These are phyloP conservation scores for Nymphalis urticae DNA, from an alignment of 2,888 invertebrate genomes.

Conservation along the genomic window DNA sequence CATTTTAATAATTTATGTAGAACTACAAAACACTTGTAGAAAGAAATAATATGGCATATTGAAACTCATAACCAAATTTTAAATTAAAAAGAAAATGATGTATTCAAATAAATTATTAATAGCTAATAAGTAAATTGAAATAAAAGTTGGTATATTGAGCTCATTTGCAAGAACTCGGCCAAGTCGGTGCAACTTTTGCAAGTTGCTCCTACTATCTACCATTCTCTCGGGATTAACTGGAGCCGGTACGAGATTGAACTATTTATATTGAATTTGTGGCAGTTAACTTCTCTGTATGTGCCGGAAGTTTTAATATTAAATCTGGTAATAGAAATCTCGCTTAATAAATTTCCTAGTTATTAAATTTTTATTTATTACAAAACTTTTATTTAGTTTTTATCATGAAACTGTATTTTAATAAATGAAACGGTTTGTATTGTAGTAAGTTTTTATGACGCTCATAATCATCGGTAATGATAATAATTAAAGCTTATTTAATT, in stretches of 20 bases:
- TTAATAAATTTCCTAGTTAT: background rate
- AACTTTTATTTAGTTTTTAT: background rate
- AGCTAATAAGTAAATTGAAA: too few relatives aligned
- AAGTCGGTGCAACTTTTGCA: constrained; percentile 4
- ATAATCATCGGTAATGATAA: too few relatives aligned
- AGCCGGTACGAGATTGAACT: constrained; percentile 5
- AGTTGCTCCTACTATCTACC: constrained; percentile 5
- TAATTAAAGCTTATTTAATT: too few relatives aligned
- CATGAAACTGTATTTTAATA: background rate
- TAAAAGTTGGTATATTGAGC: background rate
- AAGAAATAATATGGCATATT: too few relatives aligned
- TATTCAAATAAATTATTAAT: too few relatives aligned
- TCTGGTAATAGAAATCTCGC: background rate
- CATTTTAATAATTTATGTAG: too few relatives aligned
- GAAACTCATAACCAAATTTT: too few relatives aligned
- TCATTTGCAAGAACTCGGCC: constrained; percentile 3
- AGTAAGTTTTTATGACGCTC: too few relatives aligned
- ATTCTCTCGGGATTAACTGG: constrained; percentile 6
- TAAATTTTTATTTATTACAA: background rate
- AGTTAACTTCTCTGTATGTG: background rate
- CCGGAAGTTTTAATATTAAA: constrained; percentile 4
- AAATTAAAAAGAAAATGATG: too few relatives aligned
- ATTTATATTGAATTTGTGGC: constrained; percentile 15
- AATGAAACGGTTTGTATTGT: too few relatives aligned
- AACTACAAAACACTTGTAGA: too few relatives aligned